Conservation (phyloP, 2,888 invertebrate species). For the Corythucha ciliata region DNA sequence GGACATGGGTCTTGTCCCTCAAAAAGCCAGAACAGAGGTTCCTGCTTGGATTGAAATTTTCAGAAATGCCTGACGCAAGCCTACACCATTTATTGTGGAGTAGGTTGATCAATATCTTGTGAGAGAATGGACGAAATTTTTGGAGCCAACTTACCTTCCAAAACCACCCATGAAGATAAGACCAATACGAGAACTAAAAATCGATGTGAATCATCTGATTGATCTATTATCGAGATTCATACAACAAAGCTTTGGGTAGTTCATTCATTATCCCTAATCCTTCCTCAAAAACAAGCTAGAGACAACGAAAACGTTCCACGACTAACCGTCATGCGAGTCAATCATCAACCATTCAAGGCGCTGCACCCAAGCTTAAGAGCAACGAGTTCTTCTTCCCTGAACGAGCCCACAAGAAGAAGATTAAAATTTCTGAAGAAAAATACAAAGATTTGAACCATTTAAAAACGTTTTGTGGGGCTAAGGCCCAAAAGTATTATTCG, state of each 20-base stretch:
- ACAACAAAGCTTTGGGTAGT: slow-evolving; percentile 1
- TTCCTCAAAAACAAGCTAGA: not conserved
- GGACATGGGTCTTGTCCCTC: slow-evolving; percentile 20
- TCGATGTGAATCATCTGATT: slow-evolving; percentile 7
- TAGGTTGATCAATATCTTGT: slow-evolving; percentile 5
- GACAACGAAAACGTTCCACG: not conserved
- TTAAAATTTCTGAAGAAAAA: slow-evolving; percentile 11
- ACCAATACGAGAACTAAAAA: slow-evolving; percentile 5
- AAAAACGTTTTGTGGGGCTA: slow-evolving; percentile 13
- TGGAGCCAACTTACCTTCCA: slow-evolving; percentile 1
- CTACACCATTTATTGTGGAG: slow-evolving; percentile 31
- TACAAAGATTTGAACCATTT: slow-evolving; percentile 6
- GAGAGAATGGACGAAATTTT: slow-evolving; percentile 10
- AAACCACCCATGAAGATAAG: slow-evolving; percentile 15
- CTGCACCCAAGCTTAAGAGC: slow-evolving; percentile 7
- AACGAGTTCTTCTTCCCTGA: slow-evolving; percentile 11
- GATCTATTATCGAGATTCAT: slow-evolving; percentile 7
- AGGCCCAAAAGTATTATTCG: slow-evolving; percentile 3
- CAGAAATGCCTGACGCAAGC: slow-evolving; percentile 31
- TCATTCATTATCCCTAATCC: slow-evolving; percentile 17
- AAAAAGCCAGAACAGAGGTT: slow-evolving; percentile 19
- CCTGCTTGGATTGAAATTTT: slow-evolving; percentile 31
- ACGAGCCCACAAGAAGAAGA: slow-evolving; percentile 7
- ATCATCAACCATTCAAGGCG: no score
- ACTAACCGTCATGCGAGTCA: no score